Base-by-base conservation (phyloP, 2,888 invertebrate genomes). In the Megastigmus dorsalis region DNA sequence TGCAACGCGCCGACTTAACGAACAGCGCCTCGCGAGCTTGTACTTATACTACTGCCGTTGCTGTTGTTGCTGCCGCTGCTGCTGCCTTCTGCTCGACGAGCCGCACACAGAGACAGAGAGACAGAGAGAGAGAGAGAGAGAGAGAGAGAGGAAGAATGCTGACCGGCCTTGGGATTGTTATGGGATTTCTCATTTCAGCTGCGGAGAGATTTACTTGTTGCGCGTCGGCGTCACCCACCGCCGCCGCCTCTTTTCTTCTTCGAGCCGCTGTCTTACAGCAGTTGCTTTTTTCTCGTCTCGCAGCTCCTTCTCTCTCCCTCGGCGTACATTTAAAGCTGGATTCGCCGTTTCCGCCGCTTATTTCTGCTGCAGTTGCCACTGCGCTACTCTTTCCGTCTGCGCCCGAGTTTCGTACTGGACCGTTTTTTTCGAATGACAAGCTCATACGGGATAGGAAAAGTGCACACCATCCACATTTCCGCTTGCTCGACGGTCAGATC, bases 101-200 rank as follows among this genome's bases (percentile, higher is more conserved):
- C 9, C 33, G 5, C 13, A 28, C 23, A 10, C 23, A 48, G 33
- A 36, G 41, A 41, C 10, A 18, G 23, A 57, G 5, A 23, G 57
- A n/a, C 15, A 26, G 18, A 43, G 30, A 18, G 52, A 13, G 45
- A 10, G 20, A 18, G 48, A 62, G 62, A 28, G 66, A 30, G 45
- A 33, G n/a, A 13, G 33, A 55, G 45, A 20, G 23, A 7, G 45
- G 30, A 72, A 59, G 60, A 50, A 55, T 33, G 28, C 43, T 28
- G 55, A 62, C 68, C 71, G 65, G 69, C 70, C 73, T 69, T 69
- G 63, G 68, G 68, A 63, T 74, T 69, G 73, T 74, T 75, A 68
- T 74, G 74, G 74, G 74, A 69, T 74, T 74, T 74, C 74, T 69
- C 74, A 63, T 74, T 68, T 68, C 68, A 63, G 74, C 33, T 20